These are phyloP conservation scores for Toxotes chatareus DNA, from an alignment of 2,113 vertebrate genomes.

Conservation along the genomic window DNA sequence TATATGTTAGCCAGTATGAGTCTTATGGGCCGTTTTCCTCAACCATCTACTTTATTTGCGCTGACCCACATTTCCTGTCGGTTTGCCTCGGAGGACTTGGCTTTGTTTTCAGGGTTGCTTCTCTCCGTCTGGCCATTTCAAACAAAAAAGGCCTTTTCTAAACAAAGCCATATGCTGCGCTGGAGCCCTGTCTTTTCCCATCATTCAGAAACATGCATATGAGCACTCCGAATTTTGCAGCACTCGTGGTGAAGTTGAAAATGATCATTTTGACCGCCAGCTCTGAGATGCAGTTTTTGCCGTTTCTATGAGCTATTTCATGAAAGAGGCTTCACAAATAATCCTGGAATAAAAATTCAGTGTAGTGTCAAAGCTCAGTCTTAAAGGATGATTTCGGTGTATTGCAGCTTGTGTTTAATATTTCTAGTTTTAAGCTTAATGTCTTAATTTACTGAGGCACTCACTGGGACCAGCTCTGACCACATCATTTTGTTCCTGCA, in stretches of 20 bases:
- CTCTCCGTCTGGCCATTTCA: conserved; percentile 72
- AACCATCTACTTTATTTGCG: conserved; percentile 21
- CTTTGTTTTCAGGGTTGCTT: conserved; percentile 63
- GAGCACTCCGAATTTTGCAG: background rate
- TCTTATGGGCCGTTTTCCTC: background rate
- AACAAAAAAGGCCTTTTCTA: conserved; percentile 65
- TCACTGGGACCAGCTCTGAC: background rate
- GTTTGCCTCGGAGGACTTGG: conserved; percentile 72
- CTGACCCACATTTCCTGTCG: conserved; percentile 71
- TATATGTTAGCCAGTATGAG: conserved; percentile 6
- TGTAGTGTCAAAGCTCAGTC: too few relatives aligned
- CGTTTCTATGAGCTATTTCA: background rate
- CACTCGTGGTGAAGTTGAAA: background rate
- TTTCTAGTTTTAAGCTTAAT: too few relatives aligned
- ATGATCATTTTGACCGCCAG: background rate
- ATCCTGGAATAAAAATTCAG: too few relatives aligned
- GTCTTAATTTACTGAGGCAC: too few relatives aligned
- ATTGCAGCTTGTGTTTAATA: background rate
- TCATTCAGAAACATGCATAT: conserved; percentile 20
- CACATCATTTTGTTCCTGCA: background rate
- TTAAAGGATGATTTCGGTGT: background rate
- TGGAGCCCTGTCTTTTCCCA: background rate
- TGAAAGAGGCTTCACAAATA: background rate
- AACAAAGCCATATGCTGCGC: conserved; percentile 72
- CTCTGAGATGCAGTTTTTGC: background rate